These are phyloP conservation scores for Drosophila fulvimacula DNA, from an alignment of 2,888 invertebrate genomes.

Conservation along the genomic window DNA sequence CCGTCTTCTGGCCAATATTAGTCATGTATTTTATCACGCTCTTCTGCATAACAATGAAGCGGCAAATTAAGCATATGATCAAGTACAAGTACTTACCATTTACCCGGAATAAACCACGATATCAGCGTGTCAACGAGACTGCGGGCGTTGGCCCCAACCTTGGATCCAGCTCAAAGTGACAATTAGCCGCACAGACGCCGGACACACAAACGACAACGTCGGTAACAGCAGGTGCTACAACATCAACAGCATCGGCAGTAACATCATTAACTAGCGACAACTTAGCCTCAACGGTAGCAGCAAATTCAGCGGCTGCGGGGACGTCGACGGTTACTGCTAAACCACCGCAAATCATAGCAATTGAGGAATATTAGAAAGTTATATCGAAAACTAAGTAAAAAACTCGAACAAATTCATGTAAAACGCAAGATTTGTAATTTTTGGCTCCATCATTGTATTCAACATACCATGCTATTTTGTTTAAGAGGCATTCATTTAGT, in stretches of 20 bases:
- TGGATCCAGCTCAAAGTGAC: constrained; percentile 84
- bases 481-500: constrained; percentile 51
- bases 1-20: constrained; percentile 99
- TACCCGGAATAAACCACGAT: constrained; percentile 98
- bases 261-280: constrained; percentile 66
- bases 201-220: constrained; percentile 61
- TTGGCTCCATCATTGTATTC: constrained; percentile 32
- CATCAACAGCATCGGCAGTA: constrained; percentile 38
- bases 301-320: constrained; percentile 40
- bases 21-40: constrained; percentile 99
- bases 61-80: constrained; percentile 99
- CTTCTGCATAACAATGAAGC: constrained; percentile 99
- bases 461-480: constrained; percentile 39
- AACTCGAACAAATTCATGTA: constrained; percentile 60
- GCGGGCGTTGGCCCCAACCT: constrained; percentile 42
- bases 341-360: constrained; percentile 84
- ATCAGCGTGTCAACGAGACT: constrained; percentile 88
- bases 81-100: constrained; percentile 99
- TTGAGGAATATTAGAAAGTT: constrained; percentile 79
- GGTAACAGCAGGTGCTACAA: constrained; percentile 54
- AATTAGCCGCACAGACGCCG: constrained; percentile 85
- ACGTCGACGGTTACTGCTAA: constrained; percentile 71
- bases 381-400: constrained; percentile 51
- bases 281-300: constrained; percentile 54
- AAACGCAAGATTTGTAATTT: constrained; percentile 32